A percentile compares a stretch with the other conserved stretches of the same genome.
Conservation (phyloP, 2,888 invertebrate species). For the Branchellion lobata region DNA sequence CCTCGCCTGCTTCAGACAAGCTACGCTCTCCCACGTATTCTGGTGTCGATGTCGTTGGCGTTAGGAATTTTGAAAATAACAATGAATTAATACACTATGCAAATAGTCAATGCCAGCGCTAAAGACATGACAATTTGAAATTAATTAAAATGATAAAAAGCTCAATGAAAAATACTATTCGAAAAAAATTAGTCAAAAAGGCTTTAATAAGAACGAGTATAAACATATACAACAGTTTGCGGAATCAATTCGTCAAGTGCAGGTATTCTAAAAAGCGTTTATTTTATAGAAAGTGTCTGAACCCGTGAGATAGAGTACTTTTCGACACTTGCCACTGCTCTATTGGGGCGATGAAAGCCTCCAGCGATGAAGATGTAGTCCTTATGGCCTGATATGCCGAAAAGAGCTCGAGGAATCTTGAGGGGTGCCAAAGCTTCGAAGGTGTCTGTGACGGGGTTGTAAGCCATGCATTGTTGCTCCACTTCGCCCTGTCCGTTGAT, state of each 20-base stretch:
- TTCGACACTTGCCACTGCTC: background rate
- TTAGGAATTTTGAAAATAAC: background rate
- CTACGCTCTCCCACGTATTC: conserved; percentile 17
- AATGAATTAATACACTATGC: background rate
- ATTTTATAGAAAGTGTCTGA: background rate
- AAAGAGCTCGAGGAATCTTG: background rate
- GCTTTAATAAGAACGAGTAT: too few relatives aligned
- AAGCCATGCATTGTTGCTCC: conserved; percentile 24
- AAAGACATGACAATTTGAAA: too few relatives aligned
- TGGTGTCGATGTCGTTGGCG: too few relatives aligned
- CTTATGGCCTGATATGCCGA: conserved; percentile 24
- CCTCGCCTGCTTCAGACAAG: background rate
- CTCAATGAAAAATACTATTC: too few relatives aligned
- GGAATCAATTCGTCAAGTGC: too few relatives aligned
- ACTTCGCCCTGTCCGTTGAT: background rate
- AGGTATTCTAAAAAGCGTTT: too few relatives aligned
- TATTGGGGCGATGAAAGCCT: background rate
- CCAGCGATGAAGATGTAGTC: conserved; percentile 29
- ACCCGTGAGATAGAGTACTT: conserved; percentile 22
- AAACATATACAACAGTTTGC: too few relatives aligned
- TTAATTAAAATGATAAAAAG: too few relatives aligned
- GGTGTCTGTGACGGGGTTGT: conserved; percentile 31
- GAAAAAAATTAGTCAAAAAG: too few relatives aligned
- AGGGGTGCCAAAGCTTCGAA: conserved; percentile 18
- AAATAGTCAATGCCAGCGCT: too few relatives aligned